phyloP scores from a whole-genome alignment of 1,140 invertebrate genomes.

The Drosophila navojoa region DNA sequence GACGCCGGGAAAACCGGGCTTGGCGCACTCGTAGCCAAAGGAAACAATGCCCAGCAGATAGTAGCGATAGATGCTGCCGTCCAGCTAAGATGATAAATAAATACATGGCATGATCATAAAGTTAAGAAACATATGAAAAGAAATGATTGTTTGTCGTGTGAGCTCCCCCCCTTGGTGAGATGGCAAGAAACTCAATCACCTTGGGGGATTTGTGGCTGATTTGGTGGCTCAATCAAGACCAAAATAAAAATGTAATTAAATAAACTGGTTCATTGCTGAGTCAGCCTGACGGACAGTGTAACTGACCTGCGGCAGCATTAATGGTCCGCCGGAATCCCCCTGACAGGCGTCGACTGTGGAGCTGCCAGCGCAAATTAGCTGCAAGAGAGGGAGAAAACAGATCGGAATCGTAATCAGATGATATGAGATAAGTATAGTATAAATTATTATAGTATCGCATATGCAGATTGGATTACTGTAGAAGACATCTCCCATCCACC shows the following conservation, averaged over 20 bases:
- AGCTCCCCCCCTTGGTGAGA: slow-evolving; percentile 16
- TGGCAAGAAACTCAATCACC: slow-evolving; percentile 43
- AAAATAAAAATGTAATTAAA: slow-evolving; percentile 5
- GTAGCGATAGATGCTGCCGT: slow-evolving; percentile 73
- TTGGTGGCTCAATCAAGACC: slow-evolving; percentile 2
- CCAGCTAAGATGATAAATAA: slow-evolving; percentile 45
- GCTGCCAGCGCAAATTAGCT: slow-evolving; percentile 81
- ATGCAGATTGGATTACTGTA: no score
- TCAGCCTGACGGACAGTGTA: slow-evolving; percentile 31
- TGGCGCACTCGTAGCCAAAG: slow-evolving; percentile 89
- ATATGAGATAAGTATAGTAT: no score
- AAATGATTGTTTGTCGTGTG: slow-evolving; percentile 24
- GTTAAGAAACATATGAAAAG: slow-evolving; percentile 2
- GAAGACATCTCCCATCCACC: no score
- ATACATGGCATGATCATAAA: slow-evolving; percentile 2
- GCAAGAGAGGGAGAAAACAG: slow-evolving; percentile 19
- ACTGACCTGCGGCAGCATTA: slow-evolving; percentile 87
- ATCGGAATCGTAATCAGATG: background rate
- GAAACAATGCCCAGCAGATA: slow-evolving; percentile 87
- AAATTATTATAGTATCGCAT: no score
- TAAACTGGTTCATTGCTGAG: slow-evolving; percentile 54
- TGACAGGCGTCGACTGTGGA: slow-evolving; percentile 92
- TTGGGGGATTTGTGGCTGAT: slow-evolving; percentile 30
- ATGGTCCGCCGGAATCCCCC: slow-evolving; percentile 92
- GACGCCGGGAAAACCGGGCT: slow-evolving; percentile 88